Conservation (phyloP, 2,888 invertebrate species). For the Quadriops clusia region DNA sequence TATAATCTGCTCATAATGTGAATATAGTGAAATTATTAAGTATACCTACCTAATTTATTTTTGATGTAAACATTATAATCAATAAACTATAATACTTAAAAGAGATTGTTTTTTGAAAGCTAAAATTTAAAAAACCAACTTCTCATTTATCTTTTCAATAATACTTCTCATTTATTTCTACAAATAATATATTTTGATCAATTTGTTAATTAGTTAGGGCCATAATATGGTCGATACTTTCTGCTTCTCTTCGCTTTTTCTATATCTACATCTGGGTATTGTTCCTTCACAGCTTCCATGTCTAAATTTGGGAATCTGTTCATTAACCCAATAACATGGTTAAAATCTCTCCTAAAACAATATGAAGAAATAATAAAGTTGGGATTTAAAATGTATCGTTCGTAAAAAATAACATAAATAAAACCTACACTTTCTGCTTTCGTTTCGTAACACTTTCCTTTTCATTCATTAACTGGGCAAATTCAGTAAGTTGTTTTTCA, state of each 20-base stretch:
- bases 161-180: conserved; percentile 6
- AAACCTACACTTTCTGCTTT: conserved; percentile 43
- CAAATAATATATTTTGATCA: conserved; percentile 4
- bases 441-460: conserved; percentile 47
- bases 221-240: conserved; percentile 51
- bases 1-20: too few relatives aligned
- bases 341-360: conserved; percentile 44
- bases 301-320: conserved; percentile 69
- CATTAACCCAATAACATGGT: conserved; percentile 56
- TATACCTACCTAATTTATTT: too few relatives aligned
- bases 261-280: conserved; percentile 67
- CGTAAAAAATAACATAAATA: conserved; percentile 1
- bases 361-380: conserved; percentile 8
- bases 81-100: too few relatives aligned
- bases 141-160: too few relatives aligned
- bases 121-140: too few relatives aligned
- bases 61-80: too few relatives aligned
- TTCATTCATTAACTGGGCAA: conserved; percentile 51
- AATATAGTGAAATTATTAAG: too few relatives aligned
- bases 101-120: too few relatives aligned
- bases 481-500: conserved; percentile 51
- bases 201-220: conserved; percentile 32
- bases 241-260: conserved; percentile 47
- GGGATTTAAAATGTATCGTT: too few relatives aligned
- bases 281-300: conserved; percentile 51